phyloP scores from a whole-genome alignment of 2,888 invertebrate genomes.

The Erpobdella octoculata region DNA sequence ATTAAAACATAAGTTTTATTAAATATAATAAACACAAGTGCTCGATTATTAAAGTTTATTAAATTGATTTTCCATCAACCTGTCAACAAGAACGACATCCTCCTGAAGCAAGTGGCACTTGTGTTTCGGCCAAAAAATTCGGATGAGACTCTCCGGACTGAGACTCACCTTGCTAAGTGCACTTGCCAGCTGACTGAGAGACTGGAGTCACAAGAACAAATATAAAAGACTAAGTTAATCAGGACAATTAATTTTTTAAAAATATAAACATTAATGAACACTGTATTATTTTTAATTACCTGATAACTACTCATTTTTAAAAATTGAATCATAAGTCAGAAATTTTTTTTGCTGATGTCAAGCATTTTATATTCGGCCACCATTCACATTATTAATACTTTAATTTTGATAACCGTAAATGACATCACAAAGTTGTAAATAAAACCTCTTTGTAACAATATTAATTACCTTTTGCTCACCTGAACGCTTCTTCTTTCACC shows the following conservation, averaged over 20 bases:
- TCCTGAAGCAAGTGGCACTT: slow-evolving; percentile 85
- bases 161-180: slow-evolving; percentile 85
- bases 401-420: too few species aligned
- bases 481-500: slow-evolving; percentile 20
- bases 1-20: too few species aligned
- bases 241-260: background rate
- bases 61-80: slow-evolving; percentile 41
- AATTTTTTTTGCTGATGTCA: too few species aligned
- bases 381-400: too few species aligned
- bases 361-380: too few species aligned
- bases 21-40: too few species aligned
- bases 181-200: slow-evolving; percentile 66
- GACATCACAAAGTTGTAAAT: too few species aligned
- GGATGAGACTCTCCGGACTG: slow-evolving; percentile 67
- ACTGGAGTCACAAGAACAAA: slow-evolving; percentile 22
- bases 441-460: too few species aligned
- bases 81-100: slow-evolving; percentile 94
- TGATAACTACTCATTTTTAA: too few species aligned
- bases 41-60: background rate
- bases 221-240: background rate
- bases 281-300: background rate
- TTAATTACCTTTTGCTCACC: slow-evolving; percentile 19
- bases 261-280: background rate
- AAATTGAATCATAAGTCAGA: too few species aligned
- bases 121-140: slow-evolving; percentile 89